phyloP scores from a whole-genome alignment of 2,888 invertebrate genomes.

The Ennomos erosarius region DNA sequence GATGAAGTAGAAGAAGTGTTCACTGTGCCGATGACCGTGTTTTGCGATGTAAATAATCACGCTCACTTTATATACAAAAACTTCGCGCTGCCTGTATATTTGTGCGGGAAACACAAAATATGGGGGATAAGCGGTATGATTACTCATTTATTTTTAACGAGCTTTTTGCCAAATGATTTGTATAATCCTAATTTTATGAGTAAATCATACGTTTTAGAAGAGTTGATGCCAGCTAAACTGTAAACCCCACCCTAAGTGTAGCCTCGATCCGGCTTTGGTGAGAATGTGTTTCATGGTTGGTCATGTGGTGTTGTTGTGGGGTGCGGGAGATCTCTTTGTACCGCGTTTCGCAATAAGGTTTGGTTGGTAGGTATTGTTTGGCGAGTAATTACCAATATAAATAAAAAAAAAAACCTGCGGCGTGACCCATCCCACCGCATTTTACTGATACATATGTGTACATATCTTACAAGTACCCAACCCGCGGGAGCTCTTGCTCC shows the following conservation, averaged over 20 bases:
- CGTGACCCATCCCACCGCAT: too few relatives aligned
- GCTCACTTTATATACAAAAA: conserved; percentile 87
- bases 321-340: too few relatives aligned
- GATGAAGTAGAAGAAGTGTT: conserved; percentile 93
- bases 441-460: too few relatives aligned
- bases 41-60: conserved; percentile 86
- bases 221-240: conserved; percentile 67
- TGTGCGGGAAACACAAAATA: conserved; percentile 84
- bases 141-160: conserved; percentile 87
- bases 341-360: too few relatives aligned
- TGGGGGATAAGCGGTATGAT: conserved; percentile 93
- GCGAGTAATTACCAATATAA: too few relatives aligned
- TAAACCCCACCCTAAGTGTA: conserved; percentile 29
- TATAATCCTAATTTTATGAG: conserved; percentile 63
- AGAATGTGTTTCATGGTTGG: too few relatives aligned
- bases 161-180: conserved; percentile 60
- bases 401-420: too few relatives aligned
- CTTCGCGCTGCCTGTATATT: conserved; percentile 80
- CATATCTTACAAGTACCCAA: too few relatives aligned
- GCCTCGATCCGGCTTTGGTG: too few relatives aligned
- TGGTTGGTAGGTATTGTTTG: too few relatives aligned
- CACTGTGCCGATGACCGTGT: conserved; percentile 86
- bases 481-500: too few relatives aligned
- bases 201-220: conserved; percentile 56
- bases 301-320: too few relatives aligned